Base-by-base conservation (phyloP, 2,888 invertebrate species). In the Drosophila mettleri region DNA sequence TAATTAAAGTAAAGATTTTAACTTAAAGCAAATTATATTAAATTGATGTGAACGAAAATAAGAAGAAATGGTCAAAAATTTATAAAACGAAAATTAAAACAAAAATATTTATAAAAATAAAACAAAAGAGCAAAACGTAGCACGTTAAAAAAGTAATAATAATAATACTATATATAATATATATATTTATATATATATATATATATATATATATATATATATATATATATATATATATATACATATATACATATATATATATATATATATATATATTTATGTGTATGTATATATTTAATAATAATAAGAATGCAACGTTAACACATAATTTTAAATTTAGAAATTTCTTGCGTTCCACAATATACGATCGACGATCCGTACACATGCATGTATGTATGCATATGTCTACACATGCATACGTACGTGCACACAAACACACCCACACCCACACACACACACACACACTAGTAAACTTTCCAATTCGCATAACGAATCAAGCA, bases 1-100 rank as follows among this genome's bases (percentile, higher is more conserved):
- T 67, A 80, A 68, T 80, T 78, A 74, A 78, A 76, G 62, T 69
- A 70, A 68, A 66, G 80, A 77, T 80, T 80, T 80, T 80, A 78
- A 74, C 73, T 65, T 74, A 75, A 76, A 63, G 64, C 62, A 64
- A 78, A 74, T 77, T 72, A 71, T 59, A 66, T 61, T 58, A 61
- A 61, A 72, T 58, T 67, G 66, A 67, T 67, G 67, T 52, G 67
- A 74, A 66, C 8, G 33, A 27, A 18, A 22, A 5, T 14, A 34
- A 34, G n/a, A 12, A 58, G 7, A 49, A 57, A 59, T 41, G 57
- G 24, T 31, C 29, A 16, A 41, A 33, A 61, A 43, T 39, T 41
- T n/a, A 31, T 20, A 29, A 55, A 31, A 45, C 36, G 49, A 57
- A 16, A 31, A 33, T n/a, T n/a, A n/a, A 31, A n/a, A 38, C 27